Evolutionary conservation across 2,888 invertebrate genomes (phyloP), one percentile per base, ranked within the genome.

Genomic region (Hesperia comma): DNA sequence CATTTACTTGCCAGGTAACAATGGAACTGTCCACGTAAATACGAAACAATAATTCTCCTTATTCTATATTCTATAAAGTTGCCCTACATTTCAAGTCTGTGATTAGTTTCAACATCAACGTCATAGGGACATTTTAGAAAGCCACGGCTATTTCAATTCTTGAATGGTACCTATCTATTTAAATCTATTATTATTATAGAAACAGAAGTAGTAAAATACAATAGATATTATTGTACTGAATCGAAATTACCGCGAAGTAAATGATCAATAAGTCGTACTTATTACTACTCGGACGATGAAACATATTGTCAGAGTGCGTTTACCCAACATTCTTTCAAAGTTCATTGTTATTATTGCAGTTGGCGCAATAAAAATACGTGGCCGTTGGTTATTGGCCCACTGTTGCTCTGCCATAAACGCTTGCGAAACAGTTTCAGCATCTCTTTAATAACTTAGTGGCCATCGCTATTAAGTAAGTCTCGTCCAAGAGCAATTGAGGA

Each of bases 341-440:
- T 41, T 41, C 19, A 41, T n/a, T 57, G 21, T 57, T 41, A 57
- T 57, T 57, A 57, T 56, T 21, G 14, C 21, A 15, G n/a, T 43
- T 57, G 41, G 41, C 41, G 57, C 57, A 57, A 57, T 41, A 57
- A 57, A 57, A 57, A 57, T 57, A 57, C 12, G 41, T 57, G 21
- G n/a, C 12, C 10, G 3, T 51, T 51, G 51, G 14, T 14, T 14
- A 21, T 14, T 51, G 21, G 57, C 19, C 57, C 57, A 15, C 41
- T 19, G 14, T 12, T 40, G 26, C 57, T 26, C 21, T 21, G n/a
- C 19, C 21, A 43, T 43, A n/a, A 19, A 26, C n/a, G 15, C 17
- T 26, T 57, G 6, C 57, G 21, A 41, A 43, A 41, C 21, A 19
- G 7, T 57, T 26, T 41, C 15, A 43, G 19, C 57, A 57, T 51